phyloP scores from a whole-genome alignment of 2,888 invertebrate species.

The Hypsopygia costalis region DNA sequence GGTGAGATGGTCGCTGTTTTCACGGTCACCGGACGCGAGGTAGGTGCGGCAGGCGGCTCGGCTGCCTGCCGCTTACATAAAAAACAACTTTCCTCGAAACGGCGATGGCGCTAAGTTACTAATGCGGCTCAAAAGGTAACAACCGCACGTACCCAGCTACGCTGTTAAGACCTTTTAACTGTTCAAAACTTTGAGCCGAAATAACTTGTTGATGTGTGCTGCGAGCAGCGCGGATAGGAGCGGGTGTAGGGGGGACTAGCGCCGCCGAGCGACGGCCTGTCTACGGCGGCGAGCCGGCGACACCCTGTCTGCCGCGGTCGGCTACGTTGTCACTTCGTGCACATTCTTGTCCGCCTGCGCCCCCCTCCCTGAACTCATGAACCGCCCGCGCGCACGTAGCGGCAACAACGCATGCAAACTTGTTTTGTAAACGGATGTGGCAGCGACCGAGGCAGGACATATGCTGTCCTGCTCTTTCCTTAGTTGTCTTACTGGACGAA shows the following conservation, averaged over 20 bases:
- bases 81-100: constrained; percentile 79
- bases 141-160: constrained; percentile 38
- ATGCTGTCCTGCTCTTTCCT: constrained; percentile 45
- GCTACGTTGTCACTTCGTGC: constrained; percentile 83
- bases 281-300: constrained; percentile 92
- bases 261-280: constrained; percentile 87
- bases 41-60: constrained; percentile 58
- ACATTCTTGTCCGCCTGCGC: constrained; percentile 78
- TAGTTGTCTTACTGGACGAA: constrained; percentile 30
- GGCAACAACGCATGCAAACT: constrained; percentile 84
- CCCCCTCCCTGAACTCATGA: constrained; percentile 56
- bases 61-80: constrained; percentile 44
- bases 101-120: constrained; percentile 73
- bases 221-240: constrained; percentile 58
- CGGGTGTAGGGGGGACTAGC: constrained; percentile 64
- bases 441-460: constrained; percentile 74
- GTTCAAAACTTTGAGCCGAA: constrained; percentile 58
- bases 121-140: constrained; percentile 40
- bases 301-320: constrained; percentile 95
- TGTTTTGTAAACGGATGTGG: constrained; percentile 88
- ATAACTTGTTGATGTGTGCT: constrained; percentile 79
- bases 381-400: constrained; percentile 62
- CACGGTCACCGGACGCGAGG: constrained; percentile 68
- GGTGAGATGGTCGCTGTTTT: constrained; percentile 55
- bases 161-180: constrained; percentile 57